Conservation (phyloP, 2,797 vertebrate species). For the Xenops minutus region DNA sequence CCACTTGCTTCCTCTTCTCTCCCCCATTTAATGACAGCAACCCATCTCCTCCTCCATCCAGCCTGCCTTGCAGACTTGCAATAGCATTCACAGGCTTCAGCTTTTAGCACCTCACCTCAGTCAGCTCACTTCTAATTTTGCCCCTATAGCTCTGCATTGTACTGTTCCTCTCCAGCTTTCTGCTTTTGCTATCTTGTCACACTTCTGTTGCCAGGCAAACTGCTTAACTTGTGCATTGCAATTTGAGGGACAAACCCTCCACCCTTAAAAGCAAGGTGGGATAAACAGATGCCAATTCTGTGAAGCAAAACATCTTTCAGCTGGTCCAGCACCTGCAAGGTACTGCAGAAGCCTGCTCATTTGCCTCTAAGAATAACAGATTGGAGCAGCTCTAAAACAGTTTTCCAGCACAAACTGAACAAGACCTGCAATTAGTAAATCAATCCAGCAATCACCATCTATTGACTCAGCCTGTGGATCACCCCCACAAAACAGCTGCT, state of each 20-base stretch:
- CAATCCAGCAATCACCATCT: background rate
- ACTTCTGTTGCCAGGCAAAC: background rate
- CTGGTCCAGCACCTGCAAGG: background rate
- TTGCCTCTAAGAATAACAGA: background rate
- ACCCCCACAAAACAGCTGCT: background rate
- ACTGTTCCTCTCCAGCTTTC: background rate
- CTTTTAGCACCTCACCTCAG: conserved; percentile 3
- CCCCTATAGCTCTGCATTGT: background rate
- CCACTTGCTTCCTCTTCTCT: background rate
- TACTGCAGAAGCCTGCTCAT: background rate
- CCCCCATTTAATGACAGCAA: background rate
- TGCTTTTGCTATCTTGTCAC: background rate
- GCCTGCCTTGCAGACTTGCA: background rate
- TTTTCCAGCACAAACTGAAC: background rate
- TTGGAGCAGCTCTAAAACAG: background rate
- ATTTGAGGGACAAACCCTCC: background rate
- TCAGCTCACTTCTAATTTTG: conserved; percentile 11
- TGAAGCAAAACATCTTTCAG: background rate
- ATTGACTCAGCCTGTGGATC: background rate
- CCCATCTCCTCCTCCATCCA: background rate
- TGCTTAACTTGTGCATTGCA: background rate
- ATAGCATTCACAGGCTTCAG: background rate
- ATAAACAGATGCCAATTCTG: background rate
- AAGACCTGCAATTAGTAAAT: background rate
- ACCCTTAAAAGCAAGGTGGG: background rate